These are phyloP conservation scores for Nothoprocta perdicaria DNA, from an alignment of 2,113 vertebrate species.

Conservation along the genomic window DNA sequence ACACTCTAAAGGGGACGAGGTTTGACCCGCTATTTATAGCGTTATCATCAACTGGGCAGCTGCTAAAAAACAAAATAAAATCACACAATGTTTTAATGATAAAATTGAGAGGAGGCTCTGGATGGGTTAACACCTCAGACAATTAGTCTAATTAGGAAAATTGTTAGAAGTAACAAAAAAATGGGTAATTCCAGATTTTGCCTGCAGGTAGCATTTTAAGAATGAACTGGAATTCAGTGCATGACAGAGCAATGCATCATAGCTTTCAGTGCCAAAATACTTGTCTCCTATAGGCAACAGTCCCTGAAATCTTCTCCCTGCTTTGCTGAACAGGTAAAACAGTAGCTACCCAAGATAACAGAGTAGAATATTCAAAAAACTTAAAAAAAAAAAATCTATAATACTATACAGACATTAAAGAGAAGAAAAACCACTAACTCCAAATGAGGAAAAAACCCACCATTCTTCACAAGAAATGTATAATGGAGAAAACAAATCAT, in stretches of 20 bases:
- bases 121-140: neutral
- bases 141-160: neutral
- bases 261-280: neutral
- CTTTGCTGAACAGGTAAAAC: neutral
- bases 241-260: neutral
- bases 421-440: neutral
- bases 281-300: neutral
- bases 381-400: neutral
- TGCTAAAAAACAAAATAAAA: neutral
- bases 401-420: too few relatives aligned
- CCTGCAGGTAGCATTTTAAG: neutral
- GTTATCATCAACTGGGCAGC: neutral
- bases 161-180: neutral
- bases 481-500: neutral
- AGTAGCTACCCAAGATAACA: neutral
- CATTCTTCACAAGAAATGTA: fast-evolving
- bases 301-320: too few relatives aligned
- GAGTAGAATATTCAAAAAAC: neutral
- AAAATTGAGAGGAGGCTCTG: neutral
- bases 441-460: neutral
- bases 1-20: neutral
- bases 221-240: neutral
- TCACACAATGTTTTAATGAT: neutral
- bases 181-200: neutral
- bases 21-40: neutral